Evolutionary conservation across 2,888 invertebrate genomes (phyloP), one percentile per base, ranked within the genome.

Genomic region (Eulithis prunata): DNA sequence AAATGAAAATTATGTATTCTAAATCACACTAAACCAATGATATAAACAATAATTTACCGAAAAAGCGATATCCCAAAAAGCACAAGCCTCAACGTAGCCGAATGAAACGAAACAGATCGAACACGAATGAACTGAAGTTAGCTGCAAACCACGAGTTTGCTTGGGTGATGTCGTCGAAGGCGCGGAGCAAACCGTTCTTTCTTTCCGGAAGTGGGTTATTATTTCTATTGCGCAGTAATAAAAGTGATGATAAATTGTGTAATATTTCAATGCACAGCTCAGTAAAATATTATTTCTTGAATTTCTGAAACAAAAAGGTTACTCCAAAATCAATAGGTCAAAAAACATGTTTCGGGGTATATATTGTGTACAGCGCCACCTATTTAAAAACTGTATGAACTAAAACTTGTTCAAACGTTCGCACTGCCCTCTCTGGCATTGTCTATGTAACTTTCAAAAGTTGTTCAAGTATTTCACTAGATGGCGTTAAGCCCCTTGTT

Each of bases 71-170:
- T 91, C 87, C 88, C 86, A 90, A 84, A 87, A 87, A 82, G 86
- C 86, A 85, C 90, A 90, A 90, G 89, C 89, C 90, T 90, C 90
- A 84, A 89, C 88, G 90, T 87, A 88, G 86, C 87, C 88, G 87
- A 59, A 85, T 87, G 80, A 85, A 59, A 84, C 87, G 80, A 86
- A 91, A 88, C 80, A 91, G 88, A 93, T 92, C 92, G 93, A 93
- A 90, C 91, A 90, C 91, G 85, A 89, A 89, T 80, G 74, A 80
- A 86, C 84, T 91, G 92, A 93, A 93, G 92, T 89, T 89, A 77
- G 90, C 78, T 72, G 70, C 83, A 83, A 62, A 80, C 73, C 74
- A 79, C 75, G 81, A 83, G 81, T 86, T 88, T 84, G 88, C 85
- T 86, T 85, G 88, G 85, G 89, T 89, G 89, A 90, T 87, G 84